A percentile compares a stretch with the other conserved stretches of the same genome.
These are phyloP conservation scores for Corbicula japonica DNA, from an alignment of 2,888 invertebrate genomes.

Conservation along the genomic window DNA sequence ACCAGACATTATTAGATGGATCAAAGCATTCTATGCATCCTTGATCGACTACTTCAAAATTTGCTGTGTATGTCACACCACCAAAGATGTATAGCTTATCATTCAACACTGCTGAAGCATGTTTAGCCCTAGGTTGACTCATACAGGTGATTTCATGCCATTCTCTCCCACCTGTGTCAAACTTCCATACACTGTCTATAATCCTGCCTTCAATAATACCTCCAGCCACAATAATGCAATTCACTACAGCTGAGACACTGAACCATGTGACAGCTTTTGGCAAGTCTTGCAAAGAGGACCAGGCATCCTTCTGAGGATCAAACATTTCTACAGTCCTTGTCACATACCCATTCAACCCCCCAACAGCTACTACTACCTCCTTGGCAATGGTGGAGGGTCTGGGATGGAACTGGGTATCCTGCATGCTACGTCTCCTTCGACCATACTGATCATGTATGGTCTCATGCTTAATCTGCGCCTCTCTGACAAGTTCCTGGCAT, in stretches of 20 bases:
- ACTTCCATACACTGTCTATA: constrained; percentile 83
- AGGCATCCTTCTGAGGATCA: constrained; percentile 84
- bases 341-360: constrained; percentile 80
- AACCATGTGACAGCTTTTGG: constrained; percentile 82
- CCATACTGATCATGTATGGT: constrained; percentile 82
- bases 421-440: constrained; percentile 83
- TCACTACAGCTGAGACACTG: constrained; percentile 81
- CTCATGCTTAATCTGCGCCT: constrained; percentile 81
- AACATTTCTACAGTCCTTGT: constrained; percentile 84
- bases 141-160: constrained; percentile 82
- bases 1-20: constrained; percentile 79
- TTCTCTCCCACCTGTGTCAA: constrained; percentile 80
- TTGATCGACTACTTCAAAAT: constrained; percentile 77
- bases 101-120: constrained; percentile 82
- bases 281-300: constrained; percentile 82
- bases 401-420: constrained; percentile 79
- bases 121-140: constrained; percentile 83
- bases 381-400: constrained; percentile 86
- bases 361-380: constrained; percentile 84
- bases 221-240: constrained; percentile 84
- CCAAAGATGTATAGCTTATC: constrained; percentile 84
- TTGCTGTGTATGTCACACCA: constrained; percentile 79
- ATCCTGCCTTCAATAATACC: constrained; percentile 83
- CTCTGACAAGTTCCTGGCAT: constrained; percentile 78
- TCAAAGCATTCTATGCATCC: constrained; percentile 84